Conservation (phyloP, 2,113 vertebrate species). For the Myrmecophaga tridactyla region DNA sequence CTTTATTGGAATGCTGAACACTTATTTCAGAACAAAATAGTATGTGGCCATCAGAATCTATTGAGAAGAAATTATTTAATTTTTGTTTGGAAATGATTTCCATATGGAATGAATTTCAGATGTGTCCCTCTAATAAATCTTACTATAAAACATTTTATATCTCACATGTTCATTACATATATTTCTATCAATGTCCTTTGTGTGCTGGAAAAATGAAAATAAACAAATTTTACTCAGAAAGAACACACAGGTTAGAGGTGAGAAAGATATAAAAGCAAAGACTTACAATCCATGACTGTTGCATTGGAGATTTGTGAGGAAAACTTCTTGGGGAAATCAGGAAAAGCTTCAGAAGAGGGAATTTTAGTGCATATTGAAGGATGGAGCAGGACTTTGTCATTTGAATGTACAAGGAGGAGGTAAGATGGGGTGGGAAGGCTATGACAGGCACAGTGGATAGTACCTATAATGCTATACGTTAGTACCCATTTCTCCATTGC, state of each 20-base stretch:
- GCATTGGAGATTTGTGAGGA: background rate
- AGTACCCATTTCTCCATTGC: background rate
- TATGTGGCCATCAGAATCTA: background rate
- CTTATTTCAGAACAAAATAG: constrained; percentile 11
- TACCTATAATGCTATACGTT: background rate
- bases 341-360: background rate
- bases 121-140: constrained; percentile 8
- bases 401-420: background rate
- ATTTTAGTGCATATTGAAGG: background rate
- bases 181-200: background rate
- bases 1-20: background rate
- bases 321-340: background rate
- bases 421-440: rapidly evolving
- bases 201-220: background rate
- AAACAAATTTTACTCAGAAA: background rate
- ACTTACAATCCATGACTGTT: background rate
- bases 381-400: background rate
- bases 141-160: background rate
- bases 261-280: background rate
- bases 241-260: background rate
- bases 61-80: constrained; percentile 20
- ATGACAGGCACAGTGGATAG: background rate
- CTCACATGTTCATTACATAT: background rate
- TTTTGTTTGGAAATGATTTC: constrained; percentile 25
- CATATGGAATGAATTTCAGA: background rate